These are phyloP conservation scores for Chalcosyrphus nemorum DNA, from an alignment of 2,888 invertebrate species.

Conservation along the genomic window DNA sequence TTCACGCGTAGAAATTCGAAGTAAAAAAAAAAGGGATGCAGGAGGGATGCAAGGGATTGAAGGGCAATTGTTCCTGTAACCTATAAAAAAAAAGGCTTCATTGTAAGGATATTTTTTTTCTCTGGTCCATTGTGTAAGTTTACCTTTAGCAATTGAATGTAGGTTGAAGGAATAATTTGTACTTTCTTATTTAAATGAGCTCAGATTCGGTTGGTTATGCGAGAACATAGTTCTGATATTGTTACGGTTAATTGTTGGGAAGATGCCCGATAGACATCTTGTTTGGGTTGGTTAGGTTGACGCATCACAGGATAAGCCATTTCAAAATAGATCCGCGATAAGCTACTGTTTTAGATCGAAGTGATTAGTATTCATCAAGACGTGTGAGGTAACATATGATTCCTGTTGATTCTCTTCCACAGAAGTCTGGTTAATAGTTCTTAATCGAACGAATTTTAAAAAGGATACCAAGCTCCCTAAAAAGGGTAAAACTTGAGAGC, in stretches of 20 bases:
- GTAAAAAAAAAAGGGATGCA: conserved; percentile 18
- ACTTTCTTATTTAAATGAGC: conserved; percentile 53
- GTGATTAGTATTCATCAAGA: too few relatives aligned
- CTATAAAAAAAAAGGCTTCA: conserved; percentile 1
- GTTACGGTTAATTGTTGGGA: conserved; percentile 51
- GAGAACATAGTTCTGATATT: conserved; percentile 26
- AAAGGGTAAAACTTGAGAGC: too few relatives aligned
- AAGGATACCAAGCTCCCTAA: too few relatives aligned
- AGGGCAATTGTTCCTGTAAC: conserved; percentile 37
- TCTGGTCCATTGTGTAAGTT: conserved; percentile 4
- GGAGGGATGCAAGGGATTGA: conserved; percentile 1
- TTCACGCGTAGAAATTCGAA: conserved; percentile 14
- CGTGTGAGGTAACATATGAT: too few relatives aligned
- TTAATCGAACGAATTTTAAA: too few relatives aligned
- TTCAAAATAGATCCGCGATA: too few relatives aligned
- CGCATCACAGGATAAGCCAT: neutral
- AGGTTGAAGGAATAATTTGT: conserved; percentile 15
- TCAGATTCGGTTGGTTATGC: conserved; percentile 14
- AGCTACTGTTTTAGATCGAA: too few relatives aligned
- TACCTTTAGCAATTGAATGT: neutral
- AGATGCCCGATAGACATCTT: conserved; percentile 23
- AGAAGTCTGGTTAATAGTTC: too few relatives aligned
- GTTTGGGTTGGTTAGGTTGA: neutral
- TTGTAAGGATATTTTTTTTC: neutral
- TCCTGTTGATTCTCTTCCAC: too few relatives aligned